Percentiles rank a stretch among this genome's conserved stretches.
Conservation (phyloP, 2,113 vertebrate genomes). For the Elachura formosa region DNA sequence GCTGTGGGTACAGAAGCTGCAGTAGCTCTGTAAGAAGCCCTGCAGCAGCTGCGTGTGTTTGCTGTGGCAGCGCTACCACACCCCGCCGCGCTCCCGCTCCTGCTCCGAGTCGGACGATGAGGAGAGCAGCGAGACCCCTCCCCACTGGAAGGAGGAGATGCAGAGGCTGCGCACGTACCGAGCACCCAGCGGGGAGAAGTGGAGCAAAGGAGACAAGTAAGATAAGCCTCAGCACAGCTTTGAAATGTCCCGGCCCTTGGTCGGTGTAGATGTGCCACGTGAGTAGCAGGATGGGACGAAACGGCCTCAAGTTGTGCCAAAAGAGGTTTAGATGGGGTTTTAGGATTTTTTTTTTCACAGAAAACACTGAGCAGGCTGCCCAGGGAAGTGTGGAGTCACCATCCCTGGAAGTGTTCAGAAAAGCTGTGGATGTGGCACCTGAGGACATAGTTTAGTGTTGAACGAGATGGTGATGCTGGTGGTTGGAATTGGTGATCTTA, state of each 20-base stretch:
- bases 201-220: slow-evolving; percentile 97
- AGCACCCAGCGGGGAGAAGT: slow-evolving; percentile 83
- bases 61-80: slow-evolving; percentile 86
- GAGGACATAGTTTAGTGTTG: background rate
- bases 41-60: background rate
- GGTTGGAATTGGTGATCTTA: background rate
- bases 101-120: slow-evolving; percentile 86
- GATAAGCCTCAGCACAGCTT: background rate
- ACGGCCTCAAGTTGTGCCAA: rapidly evolving
- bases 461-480: background rate
- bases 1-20: background rate
- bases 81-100: slow-evolving; percentile 89
- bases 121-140: slow-evolving; percentile 92
- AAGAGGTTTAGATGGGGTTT: background rate
- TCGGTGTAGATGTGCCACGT: rapidly evolving
- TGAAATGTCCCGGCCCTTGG: rapidly evolving
- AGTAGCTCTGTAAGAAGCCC: rapidly evolving
- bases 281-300: background rate
- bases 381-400: background rate
- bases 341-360: too few species aligned
- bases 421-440: background rate
- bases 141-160: slow-evolving; percentile 98
- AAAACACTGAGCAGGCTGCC: background rate
- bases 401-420: background rate
- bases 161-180: slow-evolving; percentile 85